Base-by-base conservation (phyloP, 1,140 invertebrate genomes). In the Mamestra configurata region DNA sequence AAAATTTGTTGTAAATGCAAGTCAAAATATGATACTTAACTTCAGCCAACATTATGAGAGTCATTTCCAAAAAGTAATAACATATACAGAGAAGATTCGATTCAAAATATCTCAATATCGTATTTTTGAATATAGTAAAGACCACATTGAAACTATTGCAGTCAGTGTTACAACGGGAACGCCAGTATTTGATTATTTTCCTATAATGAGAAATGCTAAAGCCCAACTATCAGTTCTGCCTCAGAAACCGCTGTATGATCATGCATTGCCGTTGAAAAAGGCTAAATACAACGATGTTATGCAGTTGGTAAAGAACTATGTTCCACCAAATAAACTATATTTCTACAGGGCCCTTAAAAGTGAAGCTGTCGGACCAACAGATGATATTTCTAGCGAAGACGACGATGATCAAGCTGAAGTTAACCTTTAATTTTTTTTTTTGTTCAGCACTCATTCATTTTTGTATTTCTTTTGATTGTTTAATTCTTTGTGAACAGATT, bases 261-360 rank as follows among this genome's bases (percentile, higher is more conserved):
- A 66, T 66, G 61, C 35, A 18, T 40, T 66, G 35, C 35, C n/a
- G 61, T 61, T 31, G 27, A 66, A 66, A 66, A 66, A 40, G 61
- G 37, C 35, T 22, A 66, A 66, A 66, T 66, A 43, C 35, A 43
- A 66, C 27, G 61, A 37, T 66, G 35, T 66, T 66, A 43, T 43
- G 35, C 61, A 66, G 20, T 31, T 66, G 35, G 61, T 66, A 66
- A 66, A 61, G 27, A 61, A 61, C 61, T 66, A 66, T 43, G 61
- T 66, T 66, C 35, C 61, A 43, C 35, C 61, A 66, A 66, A 66
- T 66, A 66, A 66, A 40, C 35, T 66, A n/a, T 43, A 66, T 66
- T 66, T 66, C 61, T 66, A 66, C 61, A 66, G 35, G 11, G 61
- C 35, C 61, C 61, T 66, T 66, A 66, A 66, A 66, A 66, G 61